Base-by-base conservation (phyloP, 2,113 vertebrate species). In the Equus quagga region DNA sequence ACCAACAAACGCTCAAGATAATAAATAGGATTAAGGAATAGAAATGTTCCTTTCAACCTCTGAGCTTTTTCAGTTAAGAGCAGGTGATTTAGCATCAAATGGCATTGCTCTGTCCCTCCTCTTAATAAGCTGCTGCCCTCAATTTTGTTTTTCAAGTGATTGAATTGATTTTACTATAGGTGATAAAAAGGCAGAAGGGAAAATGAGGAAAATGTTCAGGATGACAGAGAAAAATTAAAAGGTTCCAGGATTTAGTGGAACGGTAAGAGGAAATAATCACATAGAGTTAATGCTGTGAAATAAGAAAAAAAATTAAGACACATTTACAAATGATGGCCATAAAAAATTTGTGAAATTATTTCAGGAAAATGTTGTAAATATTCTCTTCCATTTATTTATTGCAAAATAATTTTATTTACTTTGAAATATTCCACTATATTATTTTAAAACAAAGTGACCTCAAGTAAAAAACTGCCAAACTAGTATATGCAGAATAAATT, bases 101-200 rank as follows among this genome's bases (percentile, higher is more conserved):
- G 12, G 41, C 44, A n/a, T n/a, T 69, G 51, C 44, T 94, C 28
- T 84, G 44, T 46, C 33, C 19, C 49, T 92, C 64, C 24, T 91
- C 44, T 89, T 92, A 96, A 89, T 76, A 81, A 94, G 85, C 62
- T 78, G 21, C n/a, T 92, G 49, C 60, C 46, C 28, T 90, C 51
- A 46, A 58, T 86, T 92, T 92, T 86, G 9, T 83, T 92, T 76
- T 76, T 78, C 33, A 73, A 60, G 67, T 78, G 36, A 86, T 36
- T 72, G 78, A 70, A 51, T 60, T 92, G n/a, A 73, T 96, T 90
- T 96, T 78, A 51, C 13, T 23, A 2, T 76, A 72, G 33, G 17
- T 75, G 46, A 82, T 89, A 60, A 89, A 86, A 78, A 86, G 31
- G 56, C 33, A 89, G 54, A 62, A 44, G 7, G 33, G 36, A 67